Base-by-base conservation (phyloP, 2,888 invertebrate species). In the Iphiclides podalirius region DNA sequence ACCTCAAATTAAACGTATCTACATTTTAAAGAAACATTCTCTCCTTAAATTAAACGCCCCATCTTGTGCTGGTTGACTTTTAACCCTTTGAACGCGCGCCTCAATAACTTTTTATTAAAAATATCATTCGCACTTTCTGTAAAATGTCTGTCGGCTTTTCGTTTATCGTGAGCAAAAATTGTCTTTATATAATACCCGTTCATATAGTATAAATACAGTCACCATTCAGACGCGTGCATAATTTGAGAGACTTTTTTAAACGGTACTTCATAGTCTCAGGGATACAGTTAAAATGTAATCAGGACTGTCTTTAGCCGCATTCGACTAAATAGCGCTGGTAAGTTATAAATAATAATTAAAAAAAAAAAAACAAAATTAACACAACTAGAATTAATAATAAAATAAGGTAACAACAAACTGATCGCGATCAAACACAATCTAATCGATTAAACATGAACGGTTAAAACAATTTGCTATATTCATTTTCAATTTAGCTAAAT, bases 91-190 rank as follows among this genome's bases (percentile, higher is more conserved):
- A 34, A 16, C 11, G 67, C 61, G 67, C n/a, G n/a, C n/a, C n/a
- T n/a, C 57, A 66, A 64, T 63, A 72, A 70, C 63, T 67, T 66
- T 70, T 64, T 66, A 69, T 69, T 67, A 77, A 78, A 4, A 76
- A 79, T 74, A 78, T 78, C 64, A 60, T 55, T 63, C 58, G 51
- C 52, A 28, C 37, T 42, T 46, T 62, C 62, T 53, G 51, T 54
- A 17, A 41, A 37, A 43, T 28, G 40, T 8, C 16, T 15, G 11
- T 14, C 28, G 43, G 47, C 34, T 39, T 35, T 23, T 28, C 2
- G 1, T 38, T 37, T 13, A 28, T 17, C 26, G 8, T 44, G 43
- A 40, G 44, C 39, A 28, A 44, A 13, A 23, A 39, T 4, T 28
- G 31, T 20, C 15, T 36, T 12, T 37, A 13, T 16, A 15, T n/a